phyloP scores from a whole-genome alignment of 2,113 vertebrate genomes.

The Cygnus buccinator region DNA sequence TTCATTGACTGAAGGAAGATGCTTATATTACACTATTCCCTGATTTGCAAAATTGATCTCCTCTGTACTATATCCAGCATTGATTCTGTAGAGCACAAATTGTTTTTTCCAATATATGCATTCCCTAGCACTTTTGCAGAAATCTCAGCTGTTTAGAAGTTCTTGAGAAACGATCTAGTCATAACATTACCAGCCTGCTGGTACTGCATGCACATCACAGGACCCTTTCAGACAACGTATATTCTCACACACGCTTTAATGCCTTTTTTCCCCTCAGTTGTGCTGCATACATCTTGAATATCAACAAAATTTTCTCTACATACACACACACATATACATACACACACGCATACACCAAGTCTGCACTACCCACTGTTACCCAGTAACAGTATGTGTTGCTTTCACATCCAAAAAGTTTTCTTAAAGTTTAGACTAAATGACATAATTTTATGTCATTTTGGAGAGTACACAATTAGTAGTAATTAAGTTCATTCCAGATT shows the following conservation, averaged over 20 bases:
- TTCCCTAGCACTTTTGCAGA: conserved; percentile 2
- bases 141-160: neutral
- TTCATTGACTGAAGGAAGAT: conserved; percentile 79
- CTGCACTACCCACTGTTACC: neutral
- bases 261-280: neutral
- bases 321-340: too few relatives aligned
- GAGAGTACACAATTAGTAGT: neutral
- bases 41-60: conserved; percentile 74
- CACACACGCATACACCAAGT: neutral
- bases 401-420: neutral
- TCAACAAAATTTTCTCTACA: neutral
- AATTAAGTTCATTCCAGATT: neutral
- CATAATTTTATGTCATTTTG: neutral
- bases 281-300: neutral
- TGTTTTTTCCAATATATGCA: conserved; percentile 55
- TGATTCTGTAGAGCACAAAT: conserved; percentile 62
- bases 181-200: neutral
- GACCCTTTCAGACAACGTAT: neutral
- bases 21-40: conserved; percentile 68
- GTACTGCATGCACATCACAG: neutral
- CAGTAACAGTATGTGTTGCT: neutral
- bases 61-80: conserved; percentile 28
- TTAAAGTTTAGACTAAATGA: neutral
- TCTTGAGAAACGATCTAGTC: neutral
- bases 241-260: too few relatives aligned